phyloP scores from a whole-genome alignment of 2,797 vertebrate species.

The Periparus ater region DNA sequence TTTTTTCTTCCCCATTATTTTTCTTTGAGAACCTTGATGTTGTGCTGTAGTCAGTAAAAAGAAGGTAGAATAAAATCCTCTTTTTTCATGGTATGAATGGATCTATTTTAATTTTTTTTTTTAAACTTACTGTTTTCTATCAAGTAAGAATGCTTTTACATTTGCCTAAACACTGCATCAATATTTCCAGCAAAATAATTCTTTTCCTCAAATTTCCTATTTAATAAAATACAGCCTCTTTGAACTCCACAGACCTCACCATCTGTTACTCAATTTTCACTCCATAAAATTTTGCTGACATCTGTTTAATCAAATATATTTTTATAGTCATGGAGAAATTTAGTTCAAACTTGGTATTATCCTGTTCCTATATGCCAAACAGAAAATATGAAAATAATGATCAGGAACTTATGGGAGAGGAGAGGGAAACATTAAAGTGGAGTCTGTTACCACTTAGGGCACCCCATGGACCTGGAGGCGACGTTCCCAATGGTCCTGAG shows the following conservation, averaged over 20 bases:
- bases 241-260: constrained; percentile 52
- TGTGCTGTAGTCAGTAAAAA: neutral
- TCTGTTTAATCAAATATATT: constrained; percentile 67
- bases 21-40: neutral
- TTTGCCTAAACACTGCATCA: constrained; percentile 32
- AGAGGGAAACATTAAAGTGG: neutral
- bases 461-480: accelerated
- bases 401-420: neutral
- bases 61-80: neutral
- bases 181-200: constrained; percentile 54
- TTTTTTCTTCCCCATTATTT: neutral
- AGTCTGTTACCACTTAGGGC: neutral
- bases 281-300: constrained; percentile 68
- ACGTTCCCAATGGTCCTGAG: neutral
- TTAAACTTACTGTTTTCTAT: neutral
- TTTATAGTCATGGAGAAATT: constrained; percentile 45
- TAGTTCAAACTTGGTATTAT: neutral
- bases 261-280: constrained; percentile 66
- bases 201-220: constrained; percentile 49
- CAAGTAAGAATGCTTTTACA: constrained; percentile 5
- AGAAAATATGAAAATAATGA: constrained; percentile 7
- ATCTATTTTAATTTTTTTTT: neutral
- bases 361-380: neutral
- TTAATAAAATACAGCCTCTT: constrained; percentile 50
- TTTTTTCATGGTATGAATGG: neutral